Conservation (phyloP, 53 echinoderm and acorn worm genomes). For the Glandiceps talaboti region DNA sequence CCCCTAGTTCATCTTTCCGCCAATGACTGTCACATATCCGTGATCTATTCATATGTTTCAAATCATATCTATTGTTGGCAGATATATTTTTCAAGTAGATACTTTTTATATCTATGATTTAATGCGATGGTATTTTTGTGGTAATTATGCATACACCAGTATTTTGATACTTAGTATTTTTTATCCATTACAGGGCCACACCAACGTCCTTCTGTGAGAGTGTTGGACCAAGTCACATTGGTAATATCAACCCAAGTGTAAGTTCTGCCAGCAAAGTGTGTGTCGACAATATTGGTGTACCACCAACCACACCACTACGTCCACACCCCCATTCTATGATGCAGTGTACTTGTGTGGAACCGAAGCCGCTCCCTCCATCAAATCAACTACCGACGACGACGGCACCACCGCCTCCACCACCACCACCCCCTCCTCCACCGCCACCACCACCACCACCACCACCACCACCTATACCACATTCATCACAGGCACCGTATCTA, state of each 20-base stretch:
- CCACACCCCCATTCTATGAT: neutral
- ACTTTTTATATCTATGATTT: no score
- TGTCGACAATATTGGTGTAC: neutral
- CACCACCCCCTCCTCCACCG: neutral
- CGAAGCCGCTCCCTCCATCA: neutral
- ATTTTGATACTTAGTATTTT: no score
- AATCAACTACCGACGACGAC: neutral
- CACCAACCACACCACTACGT: neutral
- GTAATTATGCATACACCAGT: no score
- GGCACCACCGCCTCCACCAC: neutral
- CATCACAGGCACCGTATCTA: neutral
- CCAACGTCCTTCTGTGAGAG: neutral
- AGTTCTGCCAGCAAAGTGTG: no score
- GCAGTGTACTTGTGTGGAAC: neutral
- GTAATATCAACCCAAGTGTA: no score
- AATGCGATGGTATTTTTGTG: no score
- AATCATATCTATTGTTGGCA: no score
- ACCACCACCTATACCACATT: neutral
- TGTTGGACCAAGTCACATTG: neutral
- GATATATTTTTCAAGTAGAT: no score
- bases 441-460: neutral
- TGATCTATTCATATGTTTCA: no score
- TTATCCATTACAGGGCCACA: neutral
- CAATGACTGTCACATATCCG: no score
- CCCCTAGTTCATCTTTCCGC: no score